Conservation (phyloP, 2,113 vertebrate genomes). For the Brienomyrus brachyistius region DNA sequence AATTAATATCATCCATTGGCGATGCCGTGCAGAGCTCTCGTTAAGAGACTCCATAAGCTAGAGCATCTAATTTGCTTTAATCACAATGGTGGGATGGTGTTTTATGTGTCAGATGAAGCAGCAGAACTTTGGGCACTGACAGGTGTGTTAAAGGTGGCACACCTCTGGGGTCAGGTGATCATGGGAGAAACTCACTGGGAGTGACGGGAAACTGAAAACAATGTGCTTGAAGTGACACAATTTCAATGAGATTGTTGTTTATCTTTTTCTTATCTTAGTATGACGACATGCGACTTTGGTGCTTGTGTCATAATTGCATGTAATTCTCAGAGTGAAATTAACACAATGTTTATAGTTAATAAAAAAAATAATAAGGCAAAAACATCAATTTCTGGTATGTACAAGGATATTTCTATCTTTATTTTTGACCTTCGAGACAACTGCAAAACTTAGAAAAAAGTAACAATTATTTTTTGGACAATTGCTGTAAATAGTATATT, state of each 20-base stretch:
- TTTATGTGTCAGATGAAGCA: background rate
- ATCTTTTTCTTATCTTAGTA: no score
- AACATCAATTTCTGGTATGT: no score
- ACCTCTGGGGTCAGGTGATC: background rate
- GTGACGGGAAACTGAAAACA: background rate
- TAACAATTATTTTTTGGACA: background rate
- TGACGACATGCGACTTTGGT: background rate
- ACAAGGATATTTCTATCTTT: background rate
- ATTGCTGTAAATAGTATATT: background rate
- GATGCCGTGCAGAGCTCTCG: conserved; percentile 27
- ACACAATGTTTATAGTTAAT: background rate
- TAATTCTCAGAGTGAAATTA: background rate
- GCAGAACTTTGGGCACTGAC: background rate
- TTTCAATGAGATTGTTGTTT: background rate
- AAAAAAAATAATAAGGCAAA: background rate
- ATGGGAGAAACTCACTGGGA: background rate
- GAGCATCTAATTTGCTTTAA: conserved; percentile 7
- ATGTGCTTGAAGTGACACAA: background rate
- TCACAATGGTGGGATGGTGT: background rate
- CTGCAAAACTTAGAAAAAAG: background rate
- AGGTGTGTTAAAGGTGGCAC: background rate
- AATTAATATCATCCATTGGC: conserved; percentile 75
- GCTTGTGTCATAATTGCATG: background rate
- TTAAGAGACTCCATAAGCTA: background rate
- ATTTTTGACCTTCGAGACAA: background rate